Conservation (phyloP, 2,797 vertebrate genomes). For the Esox lucius region DNA sequence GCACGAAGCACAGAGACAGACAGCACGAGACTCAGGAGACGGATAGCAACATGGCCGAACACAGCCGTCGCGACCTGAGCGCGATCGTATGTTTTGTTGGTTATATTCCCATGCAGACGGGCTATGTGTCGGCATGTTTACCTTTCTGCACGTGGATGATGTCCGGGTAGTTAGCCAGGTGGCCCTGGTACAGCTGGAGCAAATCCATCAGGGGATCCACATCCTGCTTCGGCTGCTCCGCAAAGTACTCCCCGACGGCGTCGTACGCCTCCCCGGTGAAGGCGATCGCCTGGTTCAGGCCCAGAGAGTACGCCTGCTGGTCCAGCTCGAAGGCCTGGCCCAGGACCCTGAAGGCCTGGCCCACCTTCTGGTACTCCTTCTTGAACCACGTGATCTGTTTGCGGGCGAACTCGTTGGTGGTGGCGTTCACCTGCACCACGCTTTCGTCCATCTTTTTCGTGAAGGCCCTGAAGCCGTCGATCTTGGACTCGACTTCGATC, state of each 20-base stretch:
- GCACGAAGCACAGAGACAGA: no score
- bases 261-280: slow-evolving; percentile 94
- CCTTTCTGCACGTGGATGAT: slow-evolving; percentile 99
- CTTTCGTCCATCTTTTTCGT: slow-evolving; percentile 97
- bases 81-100: no score
- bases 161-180: slow-evolving; percentile 97
- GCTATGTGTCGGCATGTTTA: slow-evolving; percentile 55
- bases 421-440: slow-evolving; percentile 88
- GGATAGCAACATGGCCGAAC: no score
- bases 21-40: no score
- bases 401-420: slow-evolving; percentile 88
- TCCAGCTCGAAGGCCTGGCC: slow-evolving; percentile 96
- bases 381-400: slow-evolving; percentile 96
- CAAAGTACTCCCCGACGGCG: slow-evolving; percentile 91
- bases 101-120: no score
- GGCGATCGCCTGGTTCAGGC: slow-evolving; percentile 93
- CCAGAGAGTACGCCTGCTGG: slow-evolving; percentile 87
- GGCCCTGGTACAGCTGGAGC: slow-evolving; percentile 94
- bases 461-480: slow-evolving; percentile 94
- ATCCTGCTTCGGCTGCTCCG: slow-evolving; percentile 93
- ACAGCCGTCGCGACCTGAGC: no score
- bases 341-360: slow-evolving; percentile 89
- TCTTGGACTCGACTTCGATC: slow-evolving; percentile 93
- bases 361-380: slow-evolving; percentile 98
- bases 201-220: slow-evolving; percentile 94